These are phyloP conservation scores for Mesorhabditis spiculigera DNA, from an alignment of 2,888 invertebrate species.

Conservation along the genomic window DNA sequence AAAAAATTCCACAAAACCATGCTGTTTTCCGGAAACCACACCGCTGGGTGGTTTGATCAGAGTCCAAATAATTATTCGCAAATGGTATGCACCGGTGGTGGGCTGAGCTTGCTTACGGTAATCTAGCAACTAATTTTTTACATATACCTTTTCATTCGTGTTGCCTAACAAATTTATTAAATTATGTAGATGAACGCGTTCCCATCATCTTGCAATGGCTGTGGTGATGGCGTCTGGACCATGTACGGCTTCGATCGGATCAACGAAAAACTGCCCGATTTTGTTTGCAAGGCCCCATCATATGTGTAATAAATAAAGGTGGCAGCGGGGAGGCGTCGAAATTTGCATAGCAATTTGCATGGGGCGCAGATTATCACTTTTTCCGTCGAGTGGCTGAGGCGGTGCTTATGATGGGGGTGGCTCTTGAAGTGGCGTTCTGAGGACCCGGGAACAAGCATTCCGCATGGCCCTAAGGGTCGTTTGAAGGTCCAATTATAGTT, in stretches of 20 bases:
- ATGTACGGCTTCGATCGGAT: constrained; percentile 4
- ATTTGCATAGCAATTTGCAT: too few species aligned
- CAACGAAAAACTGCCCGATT: constrained; percentile 4
- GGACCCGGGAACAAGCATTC: too few species aligned
- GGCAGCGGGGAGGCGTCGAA: too few species aligned
- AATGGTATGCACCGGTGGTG: background rate
- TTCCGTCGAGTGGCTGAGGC: too few species aligned
- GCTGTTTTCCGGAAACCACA: background rate
- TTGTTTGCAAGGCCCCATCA: constrained; percentile 2
- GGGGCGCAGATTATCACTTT: too few species aligned
- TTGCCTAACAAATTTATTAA: background rate
- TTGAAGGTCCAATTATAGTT: too few species aligned
- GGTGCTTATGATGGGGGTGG: too few species aligned
- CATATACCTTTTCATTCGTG: too few species aligned
- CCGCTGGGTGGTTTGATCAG: constrained; percentile 5
- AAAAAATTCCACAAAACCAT: background rate
- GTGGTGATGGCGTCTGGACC: background rate
- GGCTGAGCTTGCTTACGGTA: background rate
- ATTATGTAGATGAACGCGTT: background rate
- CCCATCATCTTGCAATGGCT: background rate
- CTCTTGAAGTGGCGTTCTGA: too few species aligned
- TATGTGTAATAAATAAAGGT: background rate
- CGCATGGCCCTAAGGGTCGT: too few species aligned
- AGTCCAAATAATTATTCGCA: background rate
- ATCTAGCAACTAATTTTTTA: background rate